A percentile compares a stretch with the other conserved stretches of the same genome.
Conservation (phyloP, 2,888 invertebrate genomes). For the Bimastos eiseni region DNA sequence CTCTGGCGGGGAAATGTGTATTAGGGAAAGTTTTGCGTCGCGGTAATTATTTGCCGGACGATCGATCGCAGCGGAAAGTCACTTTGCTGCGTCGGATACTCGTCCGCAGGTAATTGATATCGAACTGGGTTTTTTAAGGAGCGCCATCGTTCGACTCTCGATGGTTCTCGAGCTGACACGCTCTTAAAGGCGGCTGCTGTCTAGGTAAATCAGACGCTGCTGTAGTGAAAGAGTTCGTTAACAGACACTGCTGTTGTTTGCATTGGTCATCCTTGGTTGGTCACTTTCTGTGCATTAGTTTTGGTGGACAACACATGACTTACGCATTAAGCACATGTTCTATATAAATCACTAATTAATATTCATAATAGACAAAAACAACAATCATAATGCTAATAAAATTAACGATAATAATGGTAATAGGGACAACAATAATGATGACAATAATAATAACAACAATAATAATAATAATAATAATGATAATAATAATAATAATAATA, state of each 20-base stretch:
- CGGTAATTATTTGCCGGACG: background rate
- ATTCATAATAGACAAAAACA: no score
- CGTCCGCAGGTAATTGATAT: background rate
- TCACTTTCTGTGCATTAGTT: background rate
- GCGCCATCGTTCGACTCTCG: background rate
- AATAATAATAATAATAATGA: no score
- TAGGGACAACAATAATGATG: no score
- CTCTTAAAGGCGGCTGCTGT: background rate
- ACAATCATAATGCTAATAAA: background rate
- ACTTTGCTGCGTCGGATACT: background rate
- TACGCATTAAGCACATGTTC: no score
- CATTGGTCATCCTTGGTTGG: no score
- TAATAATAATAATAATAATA: no score
- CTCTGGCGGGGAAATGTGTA: background rate
- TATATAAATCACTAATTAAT: no score
- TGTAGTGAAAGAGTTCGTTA: background rate
- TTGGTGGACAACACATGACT: no score
- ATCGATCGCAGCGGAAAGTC: background rate
- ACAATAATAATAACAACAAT: no score
- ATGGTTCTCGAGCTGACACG: background rate
- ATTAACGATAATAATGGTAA: no score
- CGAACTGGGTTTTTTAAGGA: background rate
- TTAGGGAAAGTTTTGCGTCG: background rate
- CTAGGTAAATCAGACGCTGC: background rate
- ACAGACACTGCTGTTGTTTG: background rate